Evolutionary conservation across 2,113 vertebrate species (phyloP).

Genomic region (Rutilus rutilus): DNA sequence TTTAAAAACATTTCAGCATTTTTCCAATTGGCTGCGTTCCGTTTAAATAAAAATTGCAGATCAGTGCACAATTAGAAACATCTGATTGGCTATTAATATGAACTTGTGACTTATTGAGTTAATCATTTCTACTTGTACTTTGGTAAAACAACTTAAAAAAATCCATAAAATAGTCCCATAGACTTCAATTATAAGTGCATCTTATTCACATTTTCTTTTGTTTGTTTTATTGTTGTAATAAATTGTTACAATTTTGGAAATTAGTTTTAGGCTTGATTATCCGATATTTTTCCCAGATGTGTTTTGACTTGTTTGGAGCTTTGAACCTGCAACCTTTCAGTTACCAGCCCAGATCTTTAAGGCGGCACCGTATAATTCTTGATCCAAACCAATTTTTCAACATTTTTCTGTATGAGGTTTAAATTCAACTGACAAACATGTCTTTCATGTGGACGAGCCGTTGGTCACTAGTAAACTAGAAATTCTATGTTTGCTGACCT

Average conservation of each 20-base stretch:
- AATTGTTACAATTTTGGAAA: neutral
- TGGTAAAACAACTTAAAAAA: neutral
- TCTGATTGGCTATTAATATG: neutral
- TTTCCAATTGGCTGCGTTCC: neutral
- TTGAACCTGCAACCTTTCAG: neutral
- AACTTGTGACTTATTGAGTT: neutral
- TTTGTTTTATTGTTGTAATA: neutral
- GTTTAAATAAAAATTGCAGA: neutral
- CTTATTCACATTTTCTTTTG: neutral
- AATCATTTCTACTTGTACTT: neutral
- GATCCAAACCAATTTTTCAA: constrained; percentile 4
- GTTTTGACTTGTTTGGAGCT: neutral
- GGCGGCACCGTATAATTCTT: neutral
- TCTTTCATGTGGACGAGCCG: constrained; percentile 7
- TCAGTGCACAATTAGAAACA: neutral
- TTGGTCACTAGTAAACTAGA: constrained; percentile 14
- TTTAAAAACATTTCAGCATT: neutral
- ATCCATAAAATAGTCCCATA: neutral
- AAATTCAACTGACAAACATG: neutral
- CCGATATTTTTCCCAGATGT: neutral
- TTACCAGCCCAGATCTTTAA: neutral
- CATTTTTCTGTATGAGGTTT: neutral
- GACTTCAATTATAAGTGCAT: neutral
- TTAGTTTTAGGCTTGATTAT: neutral
- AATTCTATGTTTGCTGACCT: constrained; percentile 14